Evolutionary conservation across 2,888 invertebrate species (phyloP), one percentile per base, ranked within the genome.

Genomic region (Argyra leucocephala): DNA sequence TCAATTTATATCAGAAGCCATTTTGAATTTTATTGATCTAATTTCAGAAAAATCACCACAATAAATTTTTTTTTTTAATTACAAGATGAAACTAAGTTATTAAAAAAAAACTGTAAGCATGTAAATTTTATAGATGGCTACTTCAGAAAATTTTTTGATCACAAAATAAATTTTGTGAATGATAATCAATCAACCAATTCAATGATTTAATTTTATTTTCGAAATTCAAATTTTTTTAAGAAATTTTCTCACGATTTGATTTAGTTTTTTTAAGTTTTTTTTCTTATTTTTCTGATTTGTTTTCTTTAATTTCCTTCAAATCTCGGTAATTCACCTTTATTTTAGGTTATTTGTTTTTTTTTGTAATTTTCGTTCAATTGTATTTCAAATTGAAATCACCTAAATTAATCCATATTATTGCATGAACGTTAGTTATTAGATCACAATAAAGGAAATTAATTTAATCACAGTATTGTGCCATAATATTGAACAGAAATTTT

Each of bases 211-310:
- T 18, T 12, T 48, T 48, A 18, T 15, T 48, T n/a, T 48, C 5
- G 15, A 48, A 12, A 18, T 48, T 48, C 15, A 12, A 2, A 2
- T 48, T 18, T 18, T 48, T 48, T 48, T 18, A n/a, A 48, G 6
- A 48, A 48, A 48, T 48, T 48, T 48, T 48, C 48, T 48, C 48
- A 48, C 48, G 48, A 48, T 48, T 48, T 15, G 48, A 48, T 18
- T 48, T 48, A 48, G 18, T 15, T 48, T 48, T 48, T 12, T 18
- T 48, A 18, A 3, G 12, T 48, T 48, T 48, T 15, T 15, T 48
- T n/a, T 18, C 18, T 48, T 48, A 18, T 48, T 48, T 12, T 48
- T n/a, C 48, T 3, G 2, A 18, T 37, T 7, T 31, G 10, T 15
- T 37, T 9, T 37, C 12, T 37, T 37, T 37, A 37, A 37, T 37